These are phyloP conservation scores for Noctua janthe DNA, from an alignment of 2,888 invertebrate genomes.

Conservation along the genomic window DNA sequence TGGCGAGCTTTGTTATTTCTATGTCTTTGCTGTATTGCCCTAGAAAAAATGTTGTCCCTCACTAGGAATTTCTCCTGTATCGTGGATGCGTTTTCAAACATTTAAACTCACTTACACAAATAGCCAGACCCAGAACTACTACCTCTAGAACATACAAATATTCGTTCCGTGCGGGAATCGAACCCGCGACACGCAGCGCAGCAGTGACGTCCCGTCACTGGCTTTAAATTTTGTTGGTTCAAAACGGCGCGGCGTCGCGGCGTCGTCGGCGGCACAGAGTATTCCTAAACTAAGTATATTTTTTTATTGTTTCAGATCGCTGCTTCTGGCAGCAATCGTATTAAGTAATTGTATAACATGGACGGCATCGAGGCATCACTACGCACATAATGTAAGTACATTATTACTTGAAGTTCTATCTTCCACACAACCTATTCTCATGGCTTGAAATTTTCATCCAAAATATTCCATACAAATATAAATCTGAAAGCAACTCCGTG, in stretches of 20 bases:
- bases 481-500: not conserved
- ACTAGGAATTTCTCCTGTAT: not conserved
- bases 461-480: not conserved
- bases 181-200: not conserved
- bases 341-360: constrained; percentile 87
- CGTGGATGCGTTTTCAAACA: not conserved
- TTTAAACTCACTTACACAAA: not conserved
- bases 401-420: not conserved
- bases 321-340: constrained; percentile 86
- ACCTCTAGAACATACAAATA: not conserved
- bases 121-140: not conserved
- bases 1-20: too few relatives aligned
- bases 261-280: not conserved
- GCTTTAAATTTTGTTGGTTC: not conserved
- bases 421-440: not conserved
- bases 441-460: not conserved
- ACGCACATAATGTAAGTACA: constrained; percentile 86
- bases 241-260: not conserved
- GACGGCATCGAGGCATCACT: constrained; percentile 86
- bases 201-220: not conserved
- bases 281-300: not conserved
- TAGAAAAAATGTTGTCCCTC: too few relatives aligned
- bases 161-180: not conserved
- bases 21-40: too few relatives aligned
- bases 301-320: constrained; percentile 83